Evolutionary conservation across 2,113 vertebrate species (phyloP).

Genomic region (Reinhardtius hippoglossoides): DNA sequence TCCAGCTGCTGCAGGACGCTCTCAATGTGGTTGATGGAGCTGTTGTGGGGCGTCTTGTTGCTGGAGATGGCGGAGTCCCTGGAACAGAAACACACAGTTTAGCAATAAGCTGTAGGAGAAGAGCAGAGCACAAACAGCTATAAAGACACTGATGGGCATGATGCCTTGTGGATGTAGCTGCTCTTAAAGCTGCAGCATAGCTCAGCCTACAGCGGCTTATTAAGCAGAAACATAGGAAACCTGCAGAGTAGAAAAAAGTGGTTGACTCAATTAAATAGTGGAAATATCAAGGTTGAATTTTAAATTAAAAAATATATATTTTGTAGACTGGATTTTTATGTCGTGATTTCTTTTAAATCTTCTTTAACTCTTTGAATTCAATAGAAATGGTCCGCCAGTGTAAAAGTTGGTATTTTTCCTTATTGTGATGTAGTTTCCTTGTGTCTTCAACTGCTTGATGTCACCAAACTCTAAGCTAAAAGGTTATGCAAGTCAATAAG

Average conservation of each 20-base stretch:
- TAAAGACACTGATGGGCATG: conserved; percentile 6
- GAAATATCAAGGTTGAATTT: too few species aligned
- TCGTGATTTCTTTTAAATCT: too few species aligned
- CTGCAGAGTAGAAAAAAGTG: background rate
- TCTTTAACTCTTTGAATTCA: too few species aligned
- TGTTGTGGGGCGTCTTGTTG: conserved; percentile 98
- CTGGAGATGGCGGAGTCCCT: conserved; percentile 99
- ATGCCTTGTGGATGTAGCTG: conserved; percentile 2
- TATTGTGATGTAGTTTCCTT: too few species aligned
- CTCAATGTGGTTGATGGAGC: conserved; percentile 99
- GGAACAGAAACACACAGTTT: conserved; percentile 38
- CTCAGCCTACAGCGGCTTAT: too few species aligned
- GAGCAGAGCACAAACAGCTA: background rate
- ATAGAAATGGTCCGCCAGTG: too few species aligned
- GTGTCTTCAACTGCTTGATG: too few species aligned
- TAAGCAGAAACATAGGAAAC: background rate
- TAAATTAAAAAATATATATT: too few species aligned
- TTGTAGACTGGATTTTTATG: too few species aligned
- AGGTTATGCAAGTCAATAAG: too few species aligned
- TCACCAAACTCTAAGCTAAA: too few species aligned
- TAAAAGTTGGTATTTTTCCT: too few species aligned
- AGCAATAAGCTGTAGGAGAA: conserved; percentile 18
- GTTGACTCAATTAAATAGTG: background rate
- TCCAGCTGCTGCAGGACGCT: conserved; percentile 98
- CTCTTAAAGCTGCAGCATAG: conserved; percentile 9